Base-by-base conservation (phyloP, 1,140 invertebrate genomes). In the Zelostemma sp. region DNA sequence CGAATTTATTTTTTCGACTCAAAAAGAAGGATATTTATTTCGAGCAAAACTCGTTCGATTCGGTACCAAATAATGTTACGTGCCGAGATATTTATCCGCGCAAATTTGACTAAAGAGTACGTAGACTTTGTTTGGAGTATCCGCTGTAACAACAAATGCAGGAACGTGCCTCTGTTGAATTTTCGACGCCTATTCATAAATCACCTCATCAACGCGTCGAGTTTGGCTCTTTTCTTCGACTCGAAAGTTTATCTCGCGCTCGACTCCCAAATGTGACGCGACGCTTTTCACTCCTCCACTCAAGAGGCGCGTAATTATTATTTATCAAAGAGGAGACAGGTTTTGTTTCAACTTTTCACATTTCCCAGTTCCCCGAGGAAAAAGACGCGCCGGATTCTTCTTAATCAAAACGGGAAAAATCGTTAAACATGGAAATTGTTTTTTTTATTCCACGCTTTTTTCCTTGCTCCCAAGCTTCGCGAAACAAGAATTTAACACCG, bases 221-320 rank as follows among this genome's bases (percentile, higher is more conserved):
- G 15, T 8, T 6, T 1, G 15, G 14, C 15, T 14, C 14, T 15
- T 41, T 41, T 15, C 40, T 41, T 41, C 15, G 14, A 41, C 40
- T 41, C 40, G 14, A 41, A 14, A 25, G 21, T 25, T 41, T 41
- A n/a, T n/a, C n/a, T n/a, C n/a, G n/a, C n/a, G n/a, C n/a, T n/a
- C n/a, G n/a, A 4, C 35, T 5, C 14, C 3, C n/a, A 40, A 40
- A 40, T 12, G 14, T 12, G 11, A 12, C n/a, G 14, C 35, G 35
- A 5, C 35, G 35, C 11, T 40, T 40, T 40, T 40, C 4, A 12
- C 8, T 43, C 14, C 35, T 38, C 35, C 11, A 11, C 35, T 14
- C 6, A 6, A 43, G 14, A 17, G 14, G 15, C 8, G 40, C 16
- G 16, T 17, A 17, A 43, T 43, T 16, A 43, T 16, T 43, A 43